These are phyloP conservation scores for Eristalinus sepulchralis DNA, from an alignment of 2,888 invertebrate species.

Conservation along the genomic window DNA sequence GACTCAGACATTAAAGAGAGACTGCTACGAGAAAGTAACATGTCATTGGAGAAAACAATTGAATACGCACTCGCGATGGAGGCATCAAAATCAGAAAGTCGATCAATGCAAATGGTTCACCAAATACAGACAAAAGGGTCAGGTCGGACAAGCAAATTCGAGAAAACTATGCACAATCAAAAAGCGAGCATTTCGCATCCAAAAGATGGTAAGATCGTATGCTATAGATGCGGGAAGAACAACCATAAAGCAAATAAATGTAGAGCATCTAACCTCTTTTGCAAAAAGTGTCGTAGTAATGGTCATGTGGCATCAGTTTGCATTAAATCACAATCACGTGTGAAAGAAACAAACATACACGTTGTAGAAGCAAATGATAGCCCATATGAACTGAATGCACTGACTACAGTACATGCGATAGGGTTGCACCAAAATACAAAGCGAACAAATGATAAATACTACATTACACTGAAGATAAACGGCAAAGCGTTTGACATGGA, in stretches of 20 bases:
- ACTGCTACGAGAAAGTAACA: constrained; percentile 8
- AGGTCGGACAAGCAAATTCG: neutral
- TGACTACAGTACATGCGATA: too few species aligned
- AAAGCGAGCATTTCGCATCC: neutral
- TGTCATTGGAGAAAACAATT: neutral
- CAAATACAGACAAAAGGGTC: constrained; percentile 1
- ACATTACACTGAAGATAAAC: too few species aligned
- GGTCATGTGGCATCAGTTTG: too few species aligned
- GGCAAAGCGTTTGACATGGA: too few species aligned
- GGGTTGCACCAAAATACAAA: too few species aligned
- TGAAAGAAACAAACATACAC: too few species aligned
- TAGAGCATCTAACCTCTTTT: constrained; percentile 18
- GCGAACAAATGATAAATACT: too few species aligned
- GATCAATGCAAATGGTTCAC: neutral
- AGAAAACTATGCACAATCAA: constrained; percentile 13
- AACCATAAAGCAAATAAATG: constrained; percentile 3
- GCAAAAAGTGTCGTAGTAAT: too few species aligned
- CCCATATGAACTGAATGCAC: too few species aligned
- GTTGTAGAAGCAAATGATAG: too few species aligned
- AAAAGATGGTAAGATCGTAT: neutral
- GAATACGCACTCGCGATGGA: constrained; percentile 9
- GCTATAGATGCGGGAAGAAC: neutral
- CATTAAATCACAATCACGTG: too few species aligned
- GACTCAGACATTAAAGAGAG: constrained; percentile 17
- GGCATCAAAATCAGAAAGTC: constrained; percentile 9